Base-by-base conservation (phyloP, 2,797 vertebrate species). In the Eospalax fontanierii region DNA sequence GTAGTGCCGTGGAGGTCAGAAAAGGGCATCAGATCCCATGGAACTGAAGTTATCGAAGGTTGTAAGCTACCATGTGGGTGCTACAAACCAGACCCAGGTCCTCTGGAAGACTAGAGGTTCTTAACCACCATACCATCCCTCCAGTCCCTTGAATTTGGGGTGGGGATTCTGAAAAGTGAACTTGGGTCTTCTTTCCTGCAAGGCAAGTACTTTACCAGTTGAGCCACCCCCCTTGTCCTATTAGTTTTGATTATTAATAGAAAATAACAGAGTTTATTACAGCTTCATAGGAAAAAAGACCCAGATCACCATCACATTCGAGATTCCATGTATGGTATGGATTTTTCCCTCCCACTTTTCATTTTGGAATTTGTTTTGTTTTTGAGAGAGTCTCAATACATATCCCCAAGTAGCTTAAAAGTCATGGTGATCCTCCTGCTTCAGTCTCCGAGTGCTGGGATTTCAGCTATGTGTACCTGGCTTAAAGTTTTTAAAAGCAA, bases 241-340 rank as follows among this genome's bases (percentile, higher is more conserved):
- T 89, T 81, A 65, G 61, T 80, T 81, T 94, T 61, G 38, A 22
- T 73, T 85, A 50, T 61, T 66, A 14, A 7, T 83, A 75, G 75
- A 71, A 89, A 61, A 92, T 63, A 85, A 63, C 22, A 61, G 75
- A 33, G 79, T 91, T 85, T 28, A 33, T 26, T 26, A 16, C 43
- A 82, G 40, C 33, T 40, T 33, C n/a, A 2, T 73, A 26, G 75
- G 61, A 35, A 46, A 15, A 71, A 61, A 76, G n/a, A 5, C 12
- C 54, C 89, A 59, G 59, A 61, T 87, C 71, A 33, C 68, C 6
- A 46, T 46, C 33, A 24, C n/a, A n/a, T 68, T 21, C 3, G 59
- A 40, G 59, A 83, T 89, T 68, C 26, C 19, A 8, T 68, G 68
- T 40, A 21, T 7, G 0, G 14, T 3, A 0, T 16, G 0, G 40